These are phyloP conservation scores for Sinodicranocentrus sp. DNA, from an alignment of 2,888 invertebrate species.

Conservation along the genomic window DNA sequence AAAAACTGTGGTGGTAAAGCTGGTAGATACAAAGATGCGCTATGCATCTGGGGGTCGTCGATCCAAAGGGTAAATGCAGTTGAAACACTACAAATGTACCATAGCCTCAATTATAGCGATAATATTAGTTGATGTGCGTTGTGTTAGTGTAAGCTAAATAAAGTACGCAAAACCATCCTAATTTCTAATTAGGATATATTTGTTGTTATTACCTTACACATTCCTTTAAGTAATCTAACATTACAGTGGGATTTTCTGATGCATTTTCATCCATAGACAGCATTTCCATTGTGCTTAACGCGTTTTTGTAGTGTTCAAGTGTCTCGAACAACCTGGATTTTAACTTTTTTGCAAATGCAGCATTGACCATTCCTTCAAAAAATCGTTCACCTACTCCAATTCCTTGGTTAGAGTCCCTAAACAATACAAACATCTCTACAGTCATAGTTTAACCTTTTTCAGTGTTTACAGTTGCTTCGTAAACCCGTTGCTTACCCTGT, in stretches of 20 bases:
- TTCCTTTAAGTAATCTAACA: conserved; percentile 72
- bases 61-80: conserved; percentile 86
- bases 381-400: conserved; percentile 86
- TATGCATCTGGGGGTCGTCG: conserved; percentile 87
- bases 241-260: conserved; percentile 69
- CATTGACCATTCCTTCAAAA: conserved; percentile 85
- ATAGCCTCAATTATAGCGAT: not conserved
- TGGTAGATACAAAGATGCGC: conserved; percentile 83
- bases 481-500: too few species aligned
- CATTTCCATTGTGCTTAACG: conserved; percentile 35
- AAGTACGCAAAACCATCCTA: too few species aligned
- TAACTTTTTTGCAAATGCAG: conserved; percentile 84
- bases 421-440: not conserved
- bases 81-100: conserved; percentile 80
- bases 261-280: conserved; percentile 56
- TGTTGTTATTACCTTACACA: conserved; percentile 79
- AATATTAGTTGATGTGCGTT: conserved; percentile 4
- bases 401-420: conserved; percentile 80
- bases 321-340: conserved; percentile 84
- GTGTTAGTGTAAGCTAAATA: not conserved
- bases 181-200: too few species aligned
- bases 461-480: too few species aligned
- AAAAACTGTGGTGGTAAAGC: conserved; percentile 87
- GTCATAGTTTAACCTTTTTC: too few species aligned
- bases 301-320: conserved; percentile 77